Evolutionary conservation across 2,888 invertebrate genomes (phyloP).

Genomic region (Chrysolina oricalcia): DNA sequence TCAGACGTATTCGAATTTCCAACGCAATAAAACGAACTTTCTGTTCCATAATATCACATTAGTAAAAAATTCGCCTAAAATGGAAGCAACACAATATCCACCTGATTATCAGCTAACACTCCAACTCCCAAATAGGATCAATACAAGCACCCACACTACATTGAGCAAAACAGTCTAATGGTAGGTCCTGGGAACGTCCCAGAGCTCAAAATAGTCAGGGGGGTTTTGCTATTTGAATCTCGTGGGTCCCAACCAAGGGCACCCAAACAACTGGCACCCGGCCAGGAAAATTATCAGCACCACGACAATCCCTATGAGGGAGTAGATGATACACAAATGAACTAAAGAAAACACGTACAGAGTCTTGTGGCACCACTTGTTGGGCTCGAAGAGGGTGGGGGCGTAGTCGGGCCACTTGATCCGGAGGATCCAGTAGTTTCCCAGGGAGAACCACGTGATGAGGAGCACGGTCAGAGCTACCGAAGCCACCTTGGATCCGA

Average conservation of each 20-base stretch:
- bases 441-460: constrained; percentile 83
- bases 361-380: constrained; percentile 85
- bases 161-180: constrained; percentile 53
- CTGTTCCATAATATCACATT: neutral
- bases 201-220: constrained; percentile 68
- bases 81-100: constrained; percentile 47
- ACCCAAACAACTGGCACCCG: constrained; percentile 81
- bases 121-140: constrained; percentile 10
- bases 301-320: constrained; percentile 75
- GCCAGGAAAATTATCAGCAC: constrained; percentile 77
- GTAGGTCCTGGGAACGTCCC: constrained; percentile 68
- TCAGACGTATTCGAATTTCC: no score
- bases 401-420: constrained; percentile 86
- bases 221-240: constrained; percentile 78
- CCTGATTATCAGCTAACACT: neutral
- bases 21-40: neutral
- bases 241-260: constrained; percentile 80
- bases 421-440: constrained; percentile 85
- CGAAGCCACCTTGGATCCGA: constrained; percentile 78
- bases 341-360: constrained; percentile 85
- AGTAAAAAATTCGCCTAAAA: constrained; percentile 30
- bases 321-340: constrained; percentile 83
- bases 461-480: constrained; percentile 80
- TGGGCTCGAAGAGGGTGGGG: constrained; percentile 83
- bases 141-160: constrained; percentile 38